Conservation (phyloP, 2,888 invertebrate genomes). For the Chalcis sispes region DNA sequence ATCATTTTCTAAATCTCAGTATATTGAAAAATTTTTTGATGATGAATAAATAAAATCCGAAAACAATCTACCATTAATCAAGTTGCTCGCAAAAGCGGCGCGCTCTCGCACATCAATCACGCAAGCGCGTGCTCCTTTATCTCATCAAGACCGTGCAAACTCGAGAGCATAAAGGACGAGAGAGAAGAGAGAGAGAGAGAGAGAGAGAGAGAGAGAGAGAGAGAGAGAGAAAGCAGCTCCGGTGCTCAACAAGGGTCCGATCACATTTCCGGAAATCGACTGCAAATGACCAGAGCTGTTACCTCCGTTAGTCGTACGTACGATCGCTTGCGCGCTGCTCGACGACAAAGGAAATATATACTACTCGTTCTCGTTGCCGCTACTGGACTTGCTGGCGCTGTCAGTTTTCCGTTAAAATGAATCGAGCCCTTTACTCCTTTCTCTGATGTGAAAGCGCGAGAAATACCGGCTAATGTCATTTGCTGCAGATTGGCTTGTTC, state of each 20-base stretch:
- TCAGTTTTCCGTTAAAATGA: constrained; percentile 39
- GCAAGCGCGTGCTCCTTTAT: constrained; percentile 18
- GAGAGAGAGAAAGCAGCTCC: too few relatives aligned
- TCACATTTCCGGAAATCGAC: constrained; percentile 46
- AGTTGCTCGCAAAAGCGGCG: too few relatives aligned
- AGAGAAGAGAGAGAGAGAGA: too few relatives aligned
- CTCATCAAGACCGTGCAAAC: constrained; percentile 20
- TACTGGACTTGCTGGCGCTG: neutral
- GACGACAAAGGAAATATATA: constrained; percentile 41
- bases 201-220: too few relatives aligned
- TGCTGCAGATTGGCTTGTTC: neutral
- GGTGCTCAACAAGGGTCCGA: constrained; percentile 5
- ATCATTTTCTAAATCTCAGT: too few relatives aligned
- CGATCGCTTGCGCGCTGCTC: neutral
- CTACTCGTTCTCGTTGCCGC: too few relatives aligned
- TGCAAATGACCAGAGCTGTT: constrained; percentile 38
- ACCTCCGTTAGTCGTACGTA: neutral
- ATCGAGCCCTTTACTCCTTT: constrained; percentile 23
- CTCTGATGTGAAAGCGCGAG: neutral
- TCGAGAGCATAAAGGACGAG: neutral
- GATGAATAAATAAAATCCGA: too few relatives aligned
- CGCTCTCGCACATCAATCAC: too few relatives aligned
- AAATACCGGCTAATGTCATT: too few relatives aligned
- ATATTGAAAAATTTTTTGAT: too few relatives aligned
- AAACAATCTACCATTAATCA: too few relatives aligned